phyloP scores from a whole-genome alignment of 2,113 vertebrate species.

The Hydrolagus affinis region DNA sequence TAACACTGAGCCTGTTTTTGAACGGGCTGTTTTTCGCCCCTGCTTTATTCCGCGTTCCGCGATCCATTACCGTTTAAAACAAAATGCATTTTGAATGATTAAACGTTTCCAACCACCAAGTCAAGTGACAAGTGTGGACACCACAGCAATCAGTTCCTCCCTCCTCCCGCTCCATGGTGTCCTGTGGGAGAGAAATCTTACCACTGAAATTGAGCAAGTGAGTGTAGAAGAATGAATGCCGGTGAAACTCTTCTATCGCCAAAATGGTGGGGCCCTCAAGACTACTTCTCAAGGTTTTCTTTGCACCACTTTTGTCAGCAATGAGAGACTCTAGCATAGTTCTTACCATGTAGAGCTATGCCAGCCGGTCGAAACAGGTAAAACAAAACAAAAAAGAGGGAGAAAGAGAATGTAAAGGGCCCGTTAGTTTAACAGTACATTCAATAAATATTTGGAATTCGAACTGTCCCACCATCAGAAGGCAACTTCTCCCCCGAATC shows the following conservation, averaged over 20 bases:
- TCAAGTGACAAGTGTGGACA: background rate
- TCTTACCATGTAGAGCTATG: conserved; percentile 82
- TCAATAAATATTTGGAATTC: conserved; percentile 41
- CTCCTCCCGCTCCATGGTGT: conserved; percentile 32
- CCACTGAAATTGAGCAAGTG: conserved; percentile 87
- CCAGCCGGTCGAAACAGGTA: conserved; percentile 50
- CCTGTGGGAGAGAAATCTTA: conserved; percentile 55
- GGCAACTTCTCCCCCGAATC: background rate
- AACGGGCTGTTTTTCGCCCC: no score
- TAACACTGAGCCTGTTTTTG: no score
- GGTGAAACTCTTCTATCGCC: conserved; percentile 86
- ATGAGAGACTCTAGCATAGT: conserved; percentile 88
- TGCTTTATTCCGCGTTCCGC: no score
- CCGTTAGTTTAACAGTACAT: conserved; percentile 53
- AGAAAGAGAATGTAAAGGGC: conserved; percentile 53
- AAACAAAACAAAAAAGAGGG: conserved; percentile 38
- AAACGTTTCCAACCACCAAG: background rate
- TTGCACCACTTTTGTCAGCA: conserved; percentile 84
- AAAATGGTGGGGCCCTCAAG: conserved; percentile 83
- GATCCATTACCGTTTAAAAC: no score
- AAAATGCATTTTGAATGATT: background rate
- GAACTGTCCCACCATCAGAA: conserved; percentile 42
- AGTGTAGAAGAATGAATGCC: conserved; percentile 88
- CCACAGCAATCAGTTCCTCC: no score
- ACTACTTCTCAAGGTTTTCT: conserved; percentile 84